Evolutionary conservation across 2,888 invertebrate genomes (phyloP).

Genomic region (Ichneumoninae sp.): DNA sequence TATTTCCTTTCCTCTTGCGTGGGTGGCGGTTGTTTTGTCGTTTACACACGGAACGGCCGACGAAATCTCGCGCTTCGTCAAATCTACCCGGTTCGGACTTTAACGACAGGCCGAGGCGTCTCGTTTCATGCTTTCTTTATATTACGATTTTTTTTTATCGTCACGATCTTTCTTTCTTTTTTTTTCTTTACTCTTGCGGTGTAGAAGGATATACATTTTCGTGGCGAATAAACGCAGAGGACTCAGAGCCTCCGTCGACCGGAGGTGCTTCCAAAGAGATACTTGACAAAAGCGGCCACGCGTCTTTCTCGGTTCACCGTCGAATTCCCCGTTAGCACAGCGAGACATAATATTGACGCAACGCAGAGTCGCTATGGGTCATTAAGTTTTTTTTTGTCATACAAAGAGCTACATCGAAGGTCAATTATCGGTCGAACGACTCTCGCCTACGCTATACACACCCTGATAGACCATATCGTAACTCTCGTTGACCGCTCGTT

Average conservation of each 20-base stretch:
- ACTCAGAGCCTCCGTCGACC: conserved; percentile 54
- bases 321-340: conserved; percentile 37
- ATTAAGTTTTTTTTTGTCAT: conserved; percentile 18
- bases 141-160: conserved; percentile 12
- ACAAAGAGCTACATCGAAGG: conserved; percentile 32
- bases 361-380: conserved; percentile 39
- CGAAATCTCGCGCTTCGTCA: conserved; percentile 34
- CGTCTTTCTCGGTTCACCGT: conserved; percentile 51
- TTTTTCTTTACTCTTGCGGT: not conserved
- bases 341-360: conserved; percentile 27
- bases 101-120: conserved; percentile 41
- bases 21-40: conserved; percentile 16
- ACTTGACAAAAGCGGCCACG: conserved; percentile 55
- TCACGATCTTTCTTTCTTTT: conserved; percentile 3
- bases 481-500: conserved; percentile 6
- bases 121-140: not conserved
- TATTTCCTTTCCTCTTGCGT: conserved; percentile 7
- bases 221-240: not conserved
- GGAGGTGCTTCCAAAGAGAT: conserved; percentile 71
- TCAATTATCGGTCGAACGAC: conserved; percentile 24
- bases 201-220: conserved; percentile 24
- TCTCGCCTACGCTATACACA: conserved; percentile 55
- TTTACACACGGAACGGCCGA: conserved; percentile 48
- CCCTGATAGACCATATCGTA: conserved; percentile 60
- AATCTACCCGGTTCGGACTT: conserved; percentile 38